Evolutionary conservation across 2,113 vertebrate species (phyloP).

Genomic region (Archocentrus centrarchus): DNA sequence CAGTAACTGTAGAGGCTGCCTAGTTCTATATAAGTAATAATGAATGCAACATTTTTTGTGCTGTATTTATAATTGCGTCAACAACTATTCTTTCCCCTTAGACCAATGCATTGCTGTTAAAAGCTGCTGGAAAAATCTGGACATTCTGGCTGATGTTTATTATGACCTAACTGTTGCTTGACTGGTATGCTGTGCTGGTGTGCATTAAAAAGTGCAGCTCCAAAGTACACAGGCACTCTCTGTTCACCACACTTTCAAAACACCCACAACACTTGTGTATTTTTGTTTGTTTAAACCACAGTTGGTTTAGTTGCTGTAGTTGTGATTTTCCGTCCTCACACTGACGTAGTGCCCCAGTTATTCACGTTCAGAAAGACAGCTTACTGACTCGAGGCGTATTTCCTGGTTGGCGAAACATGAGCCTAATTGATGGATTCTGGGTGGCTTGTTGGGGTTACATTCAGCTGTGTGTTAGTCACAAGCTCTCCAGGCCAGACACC

Average conservation of each 20-base stretch:
- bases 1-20: background rate
- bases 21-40: fast-evolving
- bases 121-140: background rate
- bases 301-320: background rate
- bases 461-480: constrained; percentile 54
- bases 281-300: background rate
- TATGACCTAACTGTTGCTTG: background rate
- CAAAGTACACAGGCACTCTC: background rate
- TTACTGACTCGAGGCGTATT: constrained; percentile 5
- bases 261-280: fast-evolving
- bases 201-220: background rate
- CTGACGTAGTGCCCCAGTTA: constrained; percentile 12
- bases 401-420: constrained; percentile 61
- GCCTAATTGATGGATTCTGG: constrained; percentile 67
- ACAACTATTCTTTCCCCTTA: background rate
- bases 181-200: background rate
- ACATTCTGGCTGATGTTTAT: background rate
- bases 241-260: background rate
- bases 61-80: background rate
- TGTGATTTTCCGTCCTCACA: constrained; percentile 31
- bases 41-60: background rate
- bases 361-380: constrained; percentile 39
- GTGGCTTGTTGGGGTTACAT: constrained; percentile 53
- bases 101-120: background rate
- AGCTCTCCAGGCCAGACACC: constrained; percentile 20